phyloP scores from a whole-genome alignment of 2,888 invertebrate species.

The Schizotus pectinicornis region DNA sequence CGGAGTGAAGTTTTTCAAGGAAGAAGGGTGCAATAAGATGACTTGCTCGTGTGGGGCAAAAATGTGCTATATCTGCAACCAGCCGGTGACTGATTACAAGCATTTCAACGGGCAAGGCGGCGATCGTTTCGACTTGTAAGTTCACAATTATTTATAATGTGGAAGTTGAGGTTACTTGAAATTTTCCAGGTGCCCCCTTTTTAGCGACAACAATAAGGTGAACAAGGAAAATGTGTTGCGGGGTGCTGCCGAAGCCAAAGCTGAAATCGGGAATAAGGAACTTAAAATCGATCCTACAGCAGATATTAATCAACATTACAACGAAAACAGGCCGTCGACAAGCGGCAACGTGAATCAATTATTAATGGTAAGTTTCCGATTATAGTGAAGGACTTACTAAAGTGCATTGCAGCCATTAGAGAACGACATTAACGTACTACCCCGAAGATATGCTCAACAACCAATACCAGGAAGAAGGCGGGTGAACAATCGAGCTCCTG shows the following conservation, averaged over 20 bases:
- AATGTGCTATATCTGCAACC: constrained; percentile 65
- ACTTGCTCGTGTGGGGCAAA: constrained; percentile 62
- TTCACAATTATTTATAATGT: constrained; percentile 1
- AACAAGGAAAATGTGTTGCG: constrained; percentile 55
- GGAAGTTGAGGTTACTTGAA: neutral
- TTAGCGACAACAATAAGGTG: constrained; percentile 32
- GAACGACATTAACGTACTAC: too few species aligned
- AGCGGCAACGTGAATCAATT: too few species aligned
- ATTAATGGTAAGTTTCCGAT: too few species aligned
- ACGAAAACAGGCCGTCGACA: constrained; percentile 14
- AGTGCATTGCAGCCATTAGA: too few species aligned
- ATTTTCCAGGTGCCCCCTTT: constrained; percentile 52
- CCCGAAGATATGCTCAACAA: too few species aligned
- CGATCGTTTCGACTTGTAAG: constrained; percentile 47
- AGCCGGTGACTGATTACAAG: constrained; percentile 60
- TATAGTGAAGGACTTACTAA: too few species aligned
- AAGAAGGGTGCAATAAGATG: constrained; percentile 66
- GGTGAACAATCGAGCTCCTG: too few species aligned
- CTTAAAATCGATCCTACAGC: constrained; percentile 52
- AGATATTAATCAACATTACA: constrained; percentile 35
- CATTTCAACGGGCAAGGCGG: constrained; percentile 63
- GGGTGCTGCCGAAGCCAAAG: constrained; percentile 54
- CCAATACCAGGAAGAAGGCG: too few species aligned
- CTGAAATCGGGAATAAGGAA: constrained; percentile 48
- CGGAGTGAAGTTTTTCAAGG: constrained; percentile 60